These are phyloP conservation scores for Esox niger DNA, from an alignment of 2,113 vertebrate species.

Conservation along the genomic window DNA sequence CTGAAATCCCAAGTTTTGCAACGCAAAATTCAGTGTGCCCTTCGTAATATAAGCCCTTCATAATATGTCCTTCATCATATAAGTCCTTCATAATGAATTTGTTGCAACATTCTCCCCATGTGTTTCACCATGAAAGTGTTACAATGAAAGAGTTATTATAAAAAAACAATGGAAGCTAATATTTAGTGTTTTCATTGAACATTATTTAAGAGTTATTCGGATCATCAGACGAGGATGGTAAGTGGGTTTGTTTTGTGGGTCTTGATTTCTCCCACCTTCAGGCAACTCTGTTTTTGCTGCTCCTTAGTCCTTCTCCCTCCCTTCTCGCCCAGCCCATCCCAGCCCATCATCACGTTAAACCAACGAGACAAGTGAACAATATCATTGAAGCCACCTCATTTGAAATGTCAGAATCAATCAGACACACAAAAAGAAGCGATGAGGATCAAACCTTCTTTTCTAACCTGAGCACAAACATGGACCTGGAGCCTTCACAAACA, in stretches of 20 bases:
- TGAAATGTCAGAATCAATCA: constrained; percentile 71
- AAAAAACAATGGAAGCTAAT: no score
- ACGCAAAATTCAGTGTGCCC: no score
- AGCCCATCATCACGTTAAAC: constrained; percentile 70
- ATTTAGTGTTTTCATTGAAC: no score
- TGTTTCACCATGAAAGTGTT: no score
- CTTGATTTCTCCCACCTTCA: not conserved
- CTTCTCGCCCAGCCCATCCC: constrained; percentile 20
- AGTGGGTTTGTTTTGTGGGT: no score
- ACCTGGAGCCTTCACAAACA: not conserved
- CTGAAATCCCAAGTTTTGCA: not conserved
- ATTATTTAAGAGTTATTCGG: not conserved
- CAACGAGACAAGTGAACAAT: constrained; percentile 84
- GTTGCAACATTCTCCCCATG: no score
- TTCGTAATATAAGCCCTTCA: no score
- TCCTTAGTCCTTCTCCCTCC: constrained; percentile 10
- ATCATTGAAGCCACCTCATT: constrained; percentile 69
- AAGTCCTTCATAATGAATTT: no score
- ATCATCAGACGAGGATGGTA: not conserved
- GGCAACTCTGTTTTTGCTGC: not conserved
- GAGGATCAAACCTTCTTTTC: not conserved
- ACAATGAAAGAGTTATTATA: no score
- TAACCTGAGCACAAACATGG: not conserved
- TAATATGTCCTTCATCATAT: no score
- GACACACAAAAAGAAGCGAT: constrained; percentile 20